Evolutionary conservation across 2,113 vertebrate species (phyloP).

Genomic region (Perca flavescens): DNA sequence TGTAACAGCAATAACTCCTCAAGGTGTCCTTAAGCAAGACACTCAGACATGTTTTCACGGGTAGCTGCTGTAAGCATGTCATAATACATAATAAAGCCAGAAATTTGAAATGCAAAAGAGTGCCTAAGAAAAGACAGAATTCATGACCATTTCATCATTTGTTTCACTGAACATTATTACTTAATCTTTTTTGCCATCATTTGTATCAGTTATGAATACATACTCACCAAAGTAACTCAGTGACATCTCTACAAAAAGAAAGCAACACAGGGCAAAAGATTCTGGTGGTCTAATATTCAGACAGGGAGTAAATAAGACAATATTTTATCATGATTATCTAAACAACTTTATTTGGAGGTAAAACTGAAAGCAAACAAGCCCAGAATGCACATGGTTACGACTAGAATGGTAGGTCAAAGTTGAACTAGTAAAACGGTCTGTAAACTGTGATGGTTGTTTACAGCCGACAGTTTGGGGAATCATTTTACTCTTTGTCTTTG

Average conservation of each 20-base stretch:
- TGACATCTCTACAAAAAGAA: background rate
- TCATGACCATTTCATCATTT: slow-evolving; percentile 1
- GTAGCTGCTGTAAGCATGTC: background rate
- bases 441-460: background rate
- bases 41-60: background rate
- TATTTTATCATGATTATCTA: background rate
- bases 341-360: slow-evolving; percentile 2
- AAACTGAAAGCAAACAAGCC: background rate
- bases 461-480: background rate
- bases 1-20: slow-evolving; percentile 32
- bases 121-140: background rate
- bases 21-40: slow-evolving; percentile 42
- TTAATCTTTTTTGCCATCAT: background rate
- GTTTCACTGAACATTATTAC: slow-evolving; percentile 5
- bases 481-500: background rate
- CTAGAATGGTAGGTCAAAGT: background rate
- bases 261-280: no score
- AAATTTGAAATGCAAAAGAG: slow-evolving; percentile 11
- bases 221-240: background rate
- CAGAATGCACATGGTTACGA: background rate
- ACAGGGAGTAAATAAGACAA: background rate
- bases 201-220: background rate
- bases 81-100: background rate
- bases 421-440: background rate
- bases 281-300: background rate